A percentile compares a stretch with the other conserved stretches of the same genome.
Evolutionary conservation across 2,888 invertebrate genomes (phyloP).

Genomic region (Pheosia gnoma): DNA sequence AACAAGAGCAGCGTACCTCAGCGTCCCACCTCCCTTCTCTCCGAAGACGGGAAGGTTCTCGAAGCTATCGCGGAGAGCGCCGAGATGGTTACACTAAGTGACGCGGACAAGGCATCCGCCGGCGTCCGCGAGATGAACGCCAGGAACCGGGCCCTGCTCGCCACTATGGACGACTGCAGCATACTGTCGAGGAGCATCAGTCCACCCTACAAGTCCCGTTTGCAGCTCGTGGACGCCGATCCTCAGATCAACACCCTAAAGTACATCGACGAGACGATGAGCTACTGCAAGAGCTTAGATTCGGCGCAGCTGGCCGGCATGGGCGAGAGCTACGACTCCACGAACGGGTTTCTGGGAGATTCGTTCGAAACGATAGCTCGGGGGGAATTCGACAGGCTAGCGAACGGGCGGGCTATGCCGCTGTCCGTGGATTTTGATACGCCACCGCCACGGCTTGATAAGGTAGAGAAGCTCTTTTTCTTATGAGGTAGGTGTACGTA

Average conservation of each 20-base stretch:
- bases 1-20: constrained; percentile 60
- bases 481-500: not conserved
- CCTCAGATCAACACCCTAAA: constrained; percentile 84
- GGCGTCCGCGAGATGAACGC: constrained; percentile 78
- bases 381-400: constrained; percentile 68
- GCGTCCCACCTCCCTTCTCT: constrained; percentile 86
- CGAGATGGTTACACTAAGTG: constrained; percentile 87
- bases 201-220: constrained; percentile 71
- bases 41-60: constrained; percentile 85
- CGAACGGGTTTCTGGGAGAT: constrained; percentile 74
- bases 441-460: constrained; percentile 68
- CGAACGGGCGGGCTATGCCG: constrained; percentile 52
- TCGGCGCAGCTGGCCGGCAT: constrained; percentile 77
- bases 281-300: constrained; percentile 78
- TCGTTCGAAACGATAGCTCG: constrained; percentile 77
- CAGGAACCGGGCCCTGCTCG: constrained; percentile 77
- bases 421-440: constrained; percentile 65
- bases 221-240: constrained; percentile 76
- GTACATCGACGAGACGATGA: constrained; percentile 85
- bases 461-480: constrained; percentile 46
- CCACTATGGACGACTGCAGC: constrained; percentile 82
- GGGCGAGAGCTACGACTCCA: constrained; percentile 79
- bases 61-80: constrained; percentile 88
- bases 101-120: constrained; percentile 71
- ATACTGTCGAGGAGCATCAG: constrained; percentile 77